These are phyloP conservation scores for Esperia sulphurella DNA, from an alignment of 2,888 invertebrate species.

Conservation along the genomic window DNA sequence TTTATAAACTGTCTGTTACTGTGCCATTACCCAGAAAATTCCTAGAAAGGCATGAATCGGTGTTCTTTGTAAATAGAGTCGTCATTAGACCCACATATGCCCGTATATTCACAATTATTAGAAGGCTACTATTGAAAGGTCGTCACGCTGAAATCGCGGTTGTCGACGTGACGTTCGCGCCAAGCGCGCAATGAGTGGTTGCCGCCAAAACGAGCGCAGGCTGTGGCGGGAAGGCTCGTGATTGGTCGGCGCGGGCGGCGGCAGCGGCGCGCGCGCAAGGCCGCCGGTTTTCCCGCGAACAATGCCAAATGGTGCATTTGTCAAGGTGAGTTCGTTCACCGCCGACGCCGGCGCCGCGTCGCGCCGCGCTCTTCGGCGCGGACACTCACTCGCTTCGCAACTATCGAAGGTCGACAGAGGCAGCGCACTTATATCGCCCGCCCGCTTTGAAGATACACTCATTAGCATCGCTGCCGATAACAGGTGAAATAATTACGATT, in stretches of 20 bases:
- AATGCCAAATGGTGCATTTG: slow-evolving; percentile 80
- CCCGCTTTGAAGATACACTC: slow-evolving; percentile 55
- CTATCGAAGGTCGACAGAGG: slow-evolving; percentile 15
- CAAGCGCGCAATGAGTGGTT: slow-evolving; percentile 40
- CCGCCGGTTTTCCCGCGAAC: slow-evolving; percentile 79
- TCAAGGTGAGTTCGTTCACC: slow-evolving; percentile 80
- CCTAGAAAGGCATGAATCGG: slow-evolving; percentile 7
- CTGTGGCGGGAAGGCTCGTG: slow-evolving; percentile 72
- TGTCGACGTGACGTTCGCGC: slow-evolving; percentile 37
- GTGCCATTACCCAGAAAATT: slow-evolving; percentile 6
- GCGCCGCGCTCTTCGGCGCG: slow-evolving; percentile 44
- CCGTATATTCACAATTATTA: slow-evolving; percentile 7
- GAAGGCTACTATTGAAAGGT: slow-evolving; percentile 26
- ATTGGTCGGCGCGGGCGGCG: slow-evolving; percentile 55
- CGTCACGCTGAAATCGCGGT: slow-evolving; percentile 34
- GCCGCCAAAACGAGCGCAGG: slow-evolving; percentile 73
- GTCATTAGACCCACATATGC: slow-evolving; percentile 6
- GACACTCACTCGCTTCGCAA: slow-evolving; percentile 36
- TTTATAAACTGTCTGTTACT: slow-evolving; percentile 19
- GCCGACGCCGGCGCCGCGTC: slow-evolving; percentile 58
- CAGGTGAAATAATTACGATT: slow-evolving; percentile 56
- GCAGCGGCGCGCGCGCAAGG: slow-evolving; percentile 73
- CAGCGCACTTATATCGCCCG: slow-evolving; percentile 28
- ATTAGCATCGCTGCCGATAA: slow-evolving; percentile 56
- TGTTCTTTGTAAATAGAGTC: background rate